Evolutionary conservation across 2,797 vertebrate genomes (phyloP), one percentile per base, ranked within the genome.

Genomic region (Capromys pilorides): DNA sequence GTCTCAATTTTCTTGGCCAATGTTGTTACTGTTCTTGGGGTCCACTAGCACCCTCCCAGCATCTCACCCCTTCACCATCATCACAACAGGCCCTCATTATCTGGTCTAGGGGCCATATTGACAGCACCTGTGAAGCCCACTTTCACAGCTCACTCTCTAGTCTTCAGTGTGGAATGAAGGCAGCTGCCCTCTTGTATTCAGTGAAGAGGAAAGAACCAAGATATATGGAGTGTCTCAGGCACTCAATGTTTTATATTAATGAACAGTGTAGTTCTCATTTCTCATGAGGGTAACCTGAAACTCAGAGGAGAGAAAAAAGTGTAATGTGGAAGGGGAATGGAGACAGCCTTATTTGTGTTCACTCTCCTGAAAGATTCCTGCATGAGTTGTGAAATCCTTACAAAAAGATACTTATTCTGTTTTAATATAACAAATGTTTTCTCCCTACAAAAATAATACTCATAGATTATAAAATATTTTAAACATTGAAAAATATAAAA

Each of bases 381-480:
- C 36, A 41, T n/a, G 64, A 62, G 1, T 88, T 81, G 39, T 7
- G 49, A 59, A 67, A 62, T 78, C n/a, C 22, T 66, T 78, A 45
- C 39, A 51, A 59, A 51, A 66, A 9, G 0, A 10, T 28, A 51
- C 88, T 81, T 66, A 95, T 85, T 82, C 26, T 41, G 45, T 66
- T 89, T 77, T 85, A 81, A 78, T 45, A 26, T 59, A 28, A 77
- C 2, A 19, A 33, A 21, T 14, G 6, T 36, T 79, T 88, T 91
- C 77, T 90, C 51, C 31, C 71, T 81, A 24, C 41, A 61, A 67
- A 3, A 85, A 91, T 5, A 79, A 82, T 82, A 39, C 2, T 13
- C 39, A 41, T 64, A 89, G 80, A 86, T 69, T 88, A 3, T 62
- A 71, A 95, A 84, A 75, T 77, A 88, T 59, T 94, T 95, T 95